phyloP scores from a whole-genome alignment of 2,888 invertebrate genomes.

The Sipha maydis region DNA sequence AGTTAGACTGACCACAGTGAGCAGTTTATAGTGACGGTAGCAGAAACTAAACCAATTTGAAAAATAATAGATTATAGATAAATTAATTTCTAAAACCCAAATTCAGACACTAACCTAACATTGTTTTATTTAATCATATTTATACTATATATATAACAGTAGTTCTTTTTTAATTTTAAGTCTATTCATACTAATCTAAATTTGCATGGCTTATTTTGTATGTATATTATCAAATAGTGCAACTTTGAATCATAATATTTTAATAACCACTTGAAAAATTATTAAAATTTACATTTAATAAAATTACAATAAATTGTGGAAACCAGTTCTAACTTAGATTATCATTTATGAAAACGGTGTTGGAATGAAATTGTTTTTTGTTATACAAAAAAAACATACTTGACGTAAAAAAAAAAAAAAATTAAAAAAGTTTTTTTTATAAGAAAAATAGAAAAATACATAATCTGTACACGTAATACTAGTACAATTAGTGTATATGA shows the following conservation, averaged over 20 bases:
- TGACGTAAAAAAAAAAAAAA: no score
- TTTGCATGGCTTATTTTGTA: constrained; percentile 49
- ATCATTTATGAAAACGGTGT: no score
- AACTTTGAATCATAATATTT: not conserved
- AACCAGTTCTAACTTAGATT: no score
- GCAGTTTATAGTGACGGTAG: not conserved
- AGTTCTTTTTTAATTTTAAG: not conserved
- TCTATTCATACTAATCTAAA: not conserved
- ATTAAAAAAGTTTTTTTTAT: no score
- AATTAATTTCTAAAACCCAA: not conserved
- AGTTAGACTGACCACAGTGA: not conserved
- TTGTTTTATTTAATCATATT: constrained; percentile 2
- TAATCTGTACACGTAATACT: no score
- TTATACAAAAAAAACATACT: no score
- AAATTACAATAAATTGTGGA: not conserved
- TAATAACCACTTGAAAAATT: not conserved
- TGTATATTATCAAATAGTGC: not conserved
- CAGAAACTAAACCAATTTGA: not conserved
- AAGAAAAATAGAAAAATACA: no score
- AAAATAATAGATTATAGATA: constrained; percentile 16
- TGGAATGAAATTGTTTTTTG: no score
- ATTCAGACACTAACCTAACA: not conserved
- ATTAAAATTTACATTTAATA: not conserved
- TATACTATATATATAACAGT: not conserved
- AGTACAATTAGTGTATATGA: no score